Percentiles rank a stretch among this genome's conserved stretches.
phyloP scores from a whole-genome alignment of 1,140 invertebrate species.

The Drosophila arizonae region DNA sequence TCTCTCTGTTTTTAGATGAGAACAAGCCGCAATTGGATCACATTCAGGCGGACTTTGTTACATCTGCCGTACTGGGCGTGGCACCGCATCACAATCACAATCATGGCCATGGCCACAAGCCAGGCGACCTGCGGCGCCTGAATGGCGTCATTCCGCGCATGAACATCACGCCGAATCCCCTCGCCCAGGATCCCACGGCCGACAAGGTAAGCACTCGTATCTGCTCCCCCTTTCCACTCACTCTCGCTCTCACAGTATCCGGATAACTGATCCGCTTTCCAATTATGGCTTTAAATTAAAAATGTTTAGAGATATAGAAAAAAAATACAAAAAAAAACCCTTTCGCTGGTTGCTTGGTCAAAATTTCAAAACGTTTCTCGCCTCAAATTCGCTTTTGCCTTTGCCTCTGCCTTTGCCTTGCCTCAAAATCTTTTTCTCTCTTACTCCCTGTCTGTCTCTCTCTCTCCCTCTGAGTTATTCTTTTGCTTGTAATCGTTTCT shows the following conservation, averaged over 20 bases:
- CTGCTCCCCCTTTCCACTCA: not conserved
- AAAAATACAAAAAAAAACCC: conserved; percentile 46
- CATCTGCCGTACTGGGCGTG: conserved; percentile 69
- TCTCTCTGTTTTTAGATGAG: conserved; percentile 55
- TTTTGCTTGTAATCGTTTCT: not conserved
- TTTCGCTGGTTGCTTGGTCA: conserved; percentile 80
- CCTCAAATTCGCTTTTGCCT: conserved; percentile 4
- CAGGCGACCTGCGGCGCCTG: conserved; percentile 80
- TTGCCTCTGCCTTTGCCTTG: conserved; percentile 3
- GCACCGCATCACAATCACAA: conserved; percentile 45
- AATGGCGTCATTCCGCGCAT: conserved; percentile 86
- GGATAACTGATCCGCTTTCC: conserved; percentile 22
- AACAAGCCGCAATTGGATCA: conserved; percentile 82
- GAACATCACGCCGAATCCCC: conserved; percentile 88
- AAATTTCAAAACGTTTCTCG: conserved; percentile 56
- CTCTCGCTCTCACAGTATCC: not conserved
- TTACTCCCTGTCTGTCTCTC: conserved; percentile 14
- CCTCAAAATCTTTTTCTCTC: not conserved
- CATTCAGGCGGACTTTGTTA: conserved; percentile 84
- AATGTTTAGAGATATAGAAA: not conserved
- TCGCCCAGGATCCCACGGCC: conserved; percentile 84
- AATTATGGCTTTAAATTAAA: conserved; percentile 18
- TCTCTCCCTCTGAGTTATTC: conserved; percentile 1
- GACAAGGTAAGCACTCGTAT: conserved; percentile 72
- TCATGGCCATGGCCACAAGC: conserved; percentile 53